Conservation (phyloP, 2,888 invertebrate species). For the Parasteatoda lunata region DNA sequence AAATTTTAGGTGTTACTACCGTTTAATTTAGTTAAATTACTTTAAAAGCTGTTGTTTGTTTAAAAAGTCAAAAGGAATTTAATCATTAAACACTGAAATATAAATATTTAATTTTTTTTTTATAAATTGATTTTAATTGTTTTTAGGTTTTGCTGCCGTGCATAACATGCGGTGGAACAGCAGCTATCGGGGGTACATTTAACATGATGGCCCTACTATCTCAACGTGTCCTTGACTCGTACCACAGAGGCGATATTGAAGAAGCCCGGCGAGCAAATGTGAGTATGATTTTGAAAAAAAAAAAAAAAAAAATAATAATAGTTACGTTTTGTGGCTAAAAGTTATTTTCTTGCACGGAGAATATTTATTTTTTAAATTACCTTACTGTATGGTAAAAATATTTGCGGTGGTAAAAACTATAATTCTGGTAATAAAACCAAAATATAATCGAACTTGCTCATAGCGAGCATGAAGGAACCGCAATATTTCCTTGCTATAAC, state of each 20-base stretch:
- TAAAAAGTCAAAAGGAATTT: background rate
- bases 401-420: too few species aligned
- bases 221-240: slow-evolving; percentile 38
- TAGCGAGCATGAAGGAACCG: too few species aligned
- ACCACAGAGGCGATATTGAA: slow-evolving; percentile 45
- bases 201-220: slow-evolving; percentile 63
- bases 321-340: too few species aligned
- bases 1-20: too few species aligned
- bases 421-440: too few species aligned
- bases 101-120: background rate
- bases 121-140: background rate
- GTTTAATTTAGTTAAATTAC: too few species aligned
- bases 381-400: too few species aligned
- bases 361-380: background rate
- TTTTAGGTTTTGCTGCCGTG: slow-evolving; percentile 61
- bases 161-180: slow-evolving; percentile 59
- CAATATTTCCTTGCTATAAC: too few species aligned
- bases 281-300: background rate
- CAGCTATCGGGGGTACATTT: slow-evolving; percentile 60
- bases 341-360: background rate
- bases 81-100: background rate
- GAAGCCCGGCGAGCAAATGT: slow-evolving; percentile 50
- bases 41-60: too few species aligned
- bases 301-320: background rate
- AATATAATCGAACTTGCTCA: too few species aligned